Conservation (phyloP, 1,140 invertebrate genomes). For the Macrosteles quadrilineatus region DNA sequence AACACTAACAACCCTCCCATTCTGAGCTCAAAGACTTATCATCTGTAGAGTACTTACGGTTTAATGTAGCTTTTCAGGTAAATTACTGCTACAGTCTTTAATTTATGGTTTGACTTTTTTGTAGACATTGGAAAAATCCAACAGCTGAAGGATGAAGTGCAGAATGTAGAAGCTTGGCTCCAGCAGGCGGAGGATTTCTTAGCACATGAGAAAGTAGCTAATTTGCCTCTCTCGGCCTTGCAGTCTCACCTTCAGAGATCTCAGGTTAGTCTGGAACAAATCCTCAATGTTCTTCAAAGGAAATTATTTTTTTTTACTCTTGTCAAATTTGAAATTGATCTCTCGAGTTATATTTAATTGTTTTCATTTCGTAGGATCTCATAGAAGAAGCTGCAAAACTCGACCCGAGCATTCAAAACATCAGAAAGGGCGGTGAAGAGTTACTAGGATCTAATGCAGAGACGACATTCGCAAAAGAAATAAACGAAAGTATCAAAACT, state of each 20-base stretch:
- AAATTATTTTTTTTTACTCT: too few relatives aligned
- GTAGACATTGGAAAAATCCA: conserved; percentile 54
- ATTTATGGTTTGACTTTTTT: too few relatives aligned
- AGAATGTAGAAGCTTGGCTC: conserved; percentile 59
- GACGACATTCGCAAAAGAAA: conserved; percentile 54
- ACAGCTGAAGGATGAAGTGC: conserved; percentile 58
- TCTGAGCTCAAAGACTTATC: too few relatives aligned
- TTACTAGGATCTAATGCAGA: conserved; percentile 64
- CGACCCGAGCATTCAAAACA: conserved; percentile 62
- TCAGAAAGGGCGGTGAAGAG: conserved; percentile 61
- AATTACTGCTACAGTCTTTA: too few relatives aligned
- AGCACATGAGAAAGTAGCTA: conserved; percentile 12
- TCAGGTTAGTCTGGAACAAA: too few relatives aligned
- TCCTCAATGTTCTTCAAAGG: too few relatives aligned
- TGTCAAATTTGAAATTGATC: too few relatives aligned
- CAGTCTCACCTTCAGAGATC: conserved; percentile 67
- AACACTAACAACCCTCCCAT: too few relatives aligned
- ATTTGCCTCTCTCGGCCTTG: conserved; percentile 51
- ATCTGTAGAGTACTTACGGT: too few relatives aligned
- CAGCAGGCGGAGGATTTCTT: conserved; percentile 63
- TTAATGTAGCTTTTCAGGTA: too few relatives aligned
- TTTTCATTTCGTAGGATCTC: conserved; percentile 60
- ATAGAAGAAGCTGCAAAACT: conserved; percentile 67
- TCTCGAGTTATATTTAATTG: too few relatives aligned
- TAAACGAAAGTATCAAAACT: conserved; percentile 54